Percentiles rank a stretch among this genome's conserved stretches.
Evolutionary conservation across 2,113 vertebrate genomes (phyloP).

Genomic region (Picathartes gymnocephalus): DNA sequence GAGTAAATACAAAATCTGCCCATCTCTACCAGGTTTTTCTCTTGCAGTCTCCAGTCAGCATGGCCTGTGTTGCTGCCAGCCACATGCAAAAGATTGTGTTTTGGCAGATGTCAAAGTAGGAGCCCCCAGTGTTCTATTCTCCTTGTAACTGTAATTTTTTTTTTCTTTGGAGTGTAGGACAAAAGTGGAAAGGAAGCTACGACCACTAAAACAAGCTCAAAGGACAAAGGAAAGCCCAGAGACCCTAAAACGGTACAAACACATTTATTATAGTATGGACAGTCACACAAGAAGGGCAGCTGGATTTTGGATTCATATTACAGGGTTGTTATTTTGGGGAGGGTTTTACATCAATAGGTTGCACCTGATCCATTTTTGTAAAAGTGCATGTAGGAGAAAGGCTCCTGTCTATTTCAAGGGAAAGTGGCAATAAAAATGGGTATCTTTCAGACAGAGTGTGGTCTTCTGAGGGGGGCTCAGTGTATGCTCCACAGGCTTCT

Average conservation of each 20-base stretch:
- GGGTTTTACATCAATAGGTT: neutral
- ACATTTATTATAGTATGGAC: fast-evolving
- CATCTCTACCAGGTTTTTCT: neutral
- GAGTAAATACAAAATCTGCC: neutral
- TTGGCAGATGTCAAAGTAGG: neutral
- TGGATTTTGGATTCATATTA: neutral
- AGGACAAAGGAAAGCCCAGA: conserved; percentile 57
- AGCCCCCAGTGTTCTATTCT: neutral
- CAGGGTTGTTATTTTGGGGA: neutral
- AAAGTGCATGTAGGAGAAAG: neutral
- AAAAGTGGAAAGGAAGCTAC: conserved; percentile 54
- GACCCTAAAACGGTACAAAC: conserved; percentile 63
- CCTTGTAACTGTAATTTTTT: conserved; percentile 25
- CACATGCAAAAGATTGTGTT: fast-evolving
- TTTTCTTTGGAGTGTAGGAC: conserved; percentile 62
- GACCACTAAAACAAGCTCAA: conserved; percentile 30
- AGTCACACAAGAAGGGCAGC: too few species aligned
- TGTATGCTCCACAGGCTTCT: neutral
- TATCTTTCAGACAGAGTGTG: neutral
- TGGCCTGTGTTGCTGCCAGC: fast-evolving
- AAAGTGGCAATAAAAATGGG: fast-evolving
- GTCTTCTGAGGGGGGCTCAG: neutral
- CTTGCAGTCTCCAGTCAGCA: neutral
- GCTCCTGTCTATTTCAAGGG: neutral
- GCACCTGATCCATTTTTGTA: neutral